Percentiles rank a stretch among this genome's conserved stretches.
Evolutionary conservation across 1,140 invertebrate species (phyloP).

Genomic region (Centruroides sculpturatus): DNA sequence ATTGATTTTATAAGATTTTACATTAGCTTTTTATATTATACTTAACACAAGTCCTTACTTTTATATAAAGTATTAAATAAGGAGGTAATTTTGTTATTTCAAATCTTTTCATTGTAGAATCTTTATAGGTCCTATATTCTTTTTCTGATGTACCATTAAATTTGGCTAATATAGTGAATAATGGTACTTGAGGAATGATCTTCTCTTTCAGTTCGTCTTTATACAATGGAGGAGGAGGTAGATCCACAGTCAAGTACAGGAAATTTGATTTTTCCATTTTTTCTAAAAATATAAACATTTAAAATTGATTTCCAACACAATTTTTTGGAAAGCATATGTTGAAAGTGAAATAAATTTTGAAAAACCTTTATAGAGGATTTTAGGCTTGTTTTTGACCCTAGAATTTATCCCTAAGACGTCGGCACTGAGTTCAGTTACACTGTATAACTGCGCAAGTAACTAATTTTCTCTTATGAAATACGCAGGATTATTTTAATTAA

Average conservation of each 20-base stretch:
- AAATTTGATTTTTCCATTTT: constrained; percentile 78
- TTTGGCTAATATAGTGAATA: constrained; percentile 82
- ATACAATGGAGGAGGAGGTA: constrained; percentile 89
- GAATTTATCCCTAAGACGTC: no score
- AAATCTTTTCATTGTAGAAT: constrained; percentile 94
- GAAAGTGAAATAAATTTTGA: no score
- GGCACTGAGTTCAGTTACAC: no score
- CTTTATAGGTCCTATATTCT: constrained; percentile 99
- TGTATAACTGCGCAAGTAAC: no score
- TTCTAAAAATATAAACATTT: constrained; percentile 32
- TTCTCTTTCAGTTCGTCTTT: constrained; percentile 95
- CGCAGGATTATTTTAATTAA: no score
- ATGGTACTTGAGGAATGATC: constrained; percentile 95
- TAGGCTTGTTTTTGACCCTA: no score
- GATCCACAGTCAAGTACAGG: constrained; percentile 88
- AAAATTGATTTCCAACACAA: no score
- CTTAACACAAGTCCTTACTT: constrained; percentile 35
- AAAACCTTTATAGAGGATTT: no score
- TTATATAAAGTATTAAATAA: constrained; percentile 95
- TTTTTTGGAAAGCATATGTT: no score
- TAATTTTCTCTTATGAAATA: no score
- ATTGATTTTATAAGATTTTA: neutral
- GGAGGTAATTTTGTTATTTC: constrained; percentile 83
- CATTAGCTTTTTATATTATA: neutral
- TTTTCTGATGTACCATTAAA: constrained; percentile 92